phyloP scores from a whole-genome alignment of 2,888 invertebrate genomes.

The Melanargia galathea region DNA sequence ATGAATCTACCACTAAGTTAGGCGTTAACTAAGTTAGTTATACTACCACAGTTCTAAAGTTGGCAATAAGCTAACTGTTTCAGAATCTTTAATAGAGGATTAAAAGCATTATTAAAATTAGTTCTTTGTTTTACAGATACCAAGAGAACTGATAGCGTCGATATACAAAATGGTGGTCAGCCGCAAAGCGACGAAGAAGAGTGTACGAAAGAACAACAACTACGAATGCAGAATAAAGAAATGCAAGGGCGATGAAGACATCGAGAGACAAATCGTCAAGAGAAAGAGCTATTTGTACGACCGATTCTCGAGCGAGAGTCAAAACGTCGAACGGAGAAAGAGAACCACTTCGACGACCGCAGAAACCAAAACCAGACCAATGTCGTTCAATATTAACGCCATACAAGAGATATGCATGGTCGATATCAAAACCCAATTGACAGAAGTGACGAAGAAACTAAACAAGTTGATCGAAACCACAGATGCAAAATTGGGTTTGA shows the following conservation, averaged over 20 bases:
- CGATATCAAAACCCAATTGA: conserved; percentile 70
- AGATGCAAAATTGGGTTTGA: conserved; percentile 56
- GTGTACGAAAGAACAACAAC: conserved; percentile 75
- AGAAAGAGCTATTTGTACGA: conserved; percentile 74
- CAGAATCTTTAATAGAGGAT: too few species aligned
- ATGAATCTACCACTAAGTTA: too few species aligned
- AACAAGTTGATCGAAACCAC: conserved; percentile 66
- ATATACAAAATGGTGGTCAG: conserved; percentile 89
- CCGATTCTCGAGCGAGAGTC: conserved; percentile 69
- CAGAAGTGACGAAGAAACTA: conserved; percentile 68
- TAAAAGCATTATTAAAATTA: too few species aligned
- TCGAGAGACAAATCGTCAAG: conserved; percentile 62
- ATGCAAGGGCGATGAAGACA: conserved; percentile 59
- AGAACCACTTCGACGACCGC: conserved; percentile 59
- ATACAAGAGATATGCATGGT: conserved; percentile 79
- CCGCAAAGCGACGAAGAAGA: conserved; percentile 83
- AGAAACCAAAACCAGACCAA: conserved; percentile 59
- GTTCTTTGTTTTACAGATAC: conserved; percentile 77
- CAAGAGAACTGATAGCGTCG: conserved; percentile 87
- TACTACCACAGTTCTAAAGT: too few species aligned
- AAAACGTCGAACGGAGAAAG: conserved; percentile 69
- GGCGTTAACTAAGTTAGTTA: too few species aligned
- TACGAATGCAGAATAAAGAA: conserved; percentile 69
- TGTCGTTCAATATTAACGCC: conserved; percentile 67
- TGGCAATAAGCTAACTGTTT: too few species aligned